These are phyloP conservation scores for Ectemnius lituratus DNA, from an alignment of 2,888 invertebrate genomes.

Conservation along the genomic window DNA sequence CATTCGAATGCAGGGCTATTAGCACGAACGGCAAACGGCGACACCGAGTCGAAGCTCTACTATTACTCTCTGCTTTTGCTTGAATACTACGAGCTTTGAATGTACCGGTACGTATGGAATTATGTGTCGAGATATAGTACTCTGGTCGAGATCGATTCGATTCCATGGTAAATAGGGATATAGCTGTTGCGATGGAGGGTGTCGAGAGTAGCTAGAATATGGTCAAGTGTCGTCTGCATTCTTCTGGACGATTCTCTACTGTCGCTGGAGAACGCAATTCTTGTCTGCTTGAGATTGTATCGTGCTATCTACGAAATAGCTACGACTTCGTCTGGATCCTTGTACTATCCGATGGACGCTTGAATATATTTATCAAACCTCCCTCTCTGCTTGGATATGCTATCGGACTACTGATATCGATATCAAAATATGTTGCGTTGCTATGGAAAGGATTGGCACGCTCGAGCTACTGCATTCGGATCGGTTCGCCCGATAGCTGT, in stretches of 20 bases:
- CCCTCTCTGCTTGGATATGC: not conserved
- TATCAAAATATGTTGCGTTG: slow-evolving; percentile 3
- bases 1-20: slow-evolving; percentile 63
- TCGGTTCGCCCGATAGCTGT: not conserved
- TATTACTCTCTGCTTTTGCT: too few relatives aligned
- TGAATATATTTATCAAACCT: not conserved
- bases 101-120: slow-evolving; percentile 24
- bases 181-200: too few relatives aligned
- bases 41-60: slow-evolving; percentile 32
- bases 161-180: slow-evolving; percentile 3
- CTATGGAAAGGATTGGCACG: not conserved
- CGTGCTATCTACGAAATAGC: too few relatives aligned
- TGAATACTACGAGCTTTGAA: not conserved
- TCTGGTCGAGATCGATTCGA: not conserved
- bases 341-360: not conserved
- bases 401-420: not conserved
- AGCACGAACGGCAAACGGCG: slow-evolving; percentile 40
- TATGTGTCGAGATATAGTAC: slow-evolving; percentile 29
- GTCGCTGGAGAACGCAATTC: too few relatives aligned
- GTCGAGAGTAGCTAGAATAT: not conserved
- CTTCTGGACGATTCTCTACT: not conserved
- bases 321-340: too few relatives aligned
- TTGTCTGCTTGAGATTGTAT: too few relatives aligned
- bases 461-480: not conserved
- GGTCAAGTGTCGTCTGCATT: not conserved